phyloP scores from a whole-genome alignment of 2,113 vertebrate species.

The Petrocephalus zakoni region DNA sequence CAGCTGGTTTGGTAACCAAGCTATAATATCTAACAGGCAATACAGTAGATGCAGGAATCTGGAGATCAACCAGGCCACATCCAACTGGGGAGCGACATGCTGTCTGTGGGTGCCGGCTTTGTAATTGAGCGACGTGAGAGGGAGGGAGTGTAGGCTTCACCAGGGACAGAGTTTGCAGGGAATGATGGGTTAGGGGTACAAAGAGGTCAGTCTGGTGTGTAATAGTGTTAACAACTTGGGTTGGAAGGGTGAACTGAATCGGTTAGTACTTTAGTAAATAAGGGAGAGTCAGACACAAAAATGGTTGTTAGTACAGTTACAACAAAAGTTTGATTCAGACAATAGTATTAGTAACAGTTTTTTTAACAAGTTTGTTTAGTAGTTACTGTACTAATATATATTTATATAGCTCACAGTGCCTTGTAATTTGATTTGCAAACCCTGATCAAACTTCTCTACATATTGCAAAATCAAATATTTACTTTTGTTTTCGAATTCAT shows the following conservation, averaged over 20 bases:
- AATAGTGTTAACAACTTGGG: constrained; percentile 30
- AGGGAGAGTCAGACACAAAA: constrained; percentile 39
- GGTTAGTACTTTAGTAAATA: constrained; percentile 37
- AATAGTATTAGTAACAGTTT: constrained; percentile 28
- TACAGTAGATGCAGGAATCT: neutral
- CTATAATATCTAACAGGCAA: neutral
- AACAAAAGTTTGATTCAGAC: constrained; percentile 32
- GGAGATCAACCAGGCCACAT: neutral
- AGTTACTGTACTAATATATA: neutral
- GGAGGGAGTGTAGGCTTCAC: neutral
- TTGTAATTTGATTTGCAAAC: constrained; percentile 17
- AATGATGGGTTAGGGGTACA: neutral
- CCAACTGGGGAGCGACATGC: neutral
- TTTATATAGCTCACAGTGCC: neutral
- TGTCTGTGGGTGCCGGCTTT: neutral
- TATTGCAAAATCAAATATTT: neutral
- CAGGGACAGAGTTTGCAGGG: neutral
- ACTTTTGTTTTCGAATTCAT: constrained; percentile 15
- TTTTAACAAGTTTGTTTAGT: constrained; percentile 26
- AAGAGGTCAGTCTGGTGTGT: constrained; percentile 10
- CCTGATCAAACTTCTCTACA: constrained; percentile 5
- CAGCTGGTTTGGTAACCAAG: neutral
- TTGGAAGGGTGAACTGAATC: constrained; percentile 29
- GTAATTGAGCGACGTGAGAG: neutral
- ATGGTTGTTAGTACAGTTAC: constrained; percentile 41